Evolutionary conservation across 2,888 invertebrate genomes (phyloP).

Genomic region (Bursaphelenchus okinawaensis): DNA sequence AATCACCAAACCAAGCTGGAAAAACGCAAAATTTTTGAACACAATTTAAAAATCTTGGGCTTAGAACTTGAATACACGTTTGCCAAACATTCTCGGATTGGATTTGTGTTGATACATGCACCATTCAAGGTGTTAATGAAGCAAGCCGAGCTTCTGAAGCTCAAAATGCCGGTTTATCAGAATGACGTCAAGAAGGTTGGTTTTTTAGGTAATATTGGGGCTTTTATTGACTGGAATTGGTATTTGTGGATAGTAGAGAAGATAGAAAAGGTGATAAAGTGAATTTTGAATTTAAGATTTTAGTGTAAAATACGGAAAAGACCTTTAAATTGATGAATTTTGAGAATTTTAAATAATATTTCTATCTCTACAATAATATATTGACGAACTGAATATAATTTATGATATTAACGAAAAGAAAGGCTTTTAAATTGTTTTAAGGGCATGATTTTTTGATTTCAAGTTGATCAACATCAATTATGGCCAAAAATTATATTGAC

Average conservation of each 20-base stretch:
- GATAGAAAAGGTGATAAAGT: background rate
- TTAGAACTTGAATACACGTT: conserved; percentile 29
- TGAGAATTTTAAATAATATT: no score
- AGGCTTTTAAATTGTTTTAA: no score
- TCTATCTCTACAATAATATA: no score
- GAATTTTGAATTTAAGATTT: background rate
- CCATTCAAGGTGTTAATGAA: conserved; percentile 46
- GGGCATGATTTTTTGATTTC: no score
- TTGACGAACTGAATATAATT: no score
- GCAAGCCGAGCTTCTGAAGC: conserved; percentile 49
- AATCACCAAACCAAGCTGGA: conserved; percentile 12
- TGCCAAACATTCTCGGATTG: conserved; percentile 49
- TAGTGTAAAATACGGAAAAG: background rate
- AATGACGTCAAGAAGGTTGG: conserved; percentile 42
- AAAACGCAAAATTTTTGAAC: conserved; percentile 34
- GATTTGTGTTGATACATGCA: conserved; percentile 51
- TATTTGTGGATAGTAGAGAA: background rate
- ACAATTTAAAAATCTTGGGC: conserved; percentile 27
- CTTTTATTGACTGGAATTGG: background rate
- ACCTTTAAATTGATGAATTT: conserved; percentile 16
- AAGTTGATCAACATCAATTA: no score
- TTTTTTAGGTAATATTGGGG: conserved; percentile 11
- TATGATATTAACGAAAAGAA: no score
- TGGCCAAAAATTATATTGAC: no score
- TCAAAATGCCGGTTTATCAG: conserved; percentile 59